Percentiles rank a stretch among this genome's conserved stretches.
These are phyloP conservation scores for Pseudomyrmex pallidus DNA, from an alignment of 1,140 invertebrate genomes.

Conservation along the genomic window DNA sequence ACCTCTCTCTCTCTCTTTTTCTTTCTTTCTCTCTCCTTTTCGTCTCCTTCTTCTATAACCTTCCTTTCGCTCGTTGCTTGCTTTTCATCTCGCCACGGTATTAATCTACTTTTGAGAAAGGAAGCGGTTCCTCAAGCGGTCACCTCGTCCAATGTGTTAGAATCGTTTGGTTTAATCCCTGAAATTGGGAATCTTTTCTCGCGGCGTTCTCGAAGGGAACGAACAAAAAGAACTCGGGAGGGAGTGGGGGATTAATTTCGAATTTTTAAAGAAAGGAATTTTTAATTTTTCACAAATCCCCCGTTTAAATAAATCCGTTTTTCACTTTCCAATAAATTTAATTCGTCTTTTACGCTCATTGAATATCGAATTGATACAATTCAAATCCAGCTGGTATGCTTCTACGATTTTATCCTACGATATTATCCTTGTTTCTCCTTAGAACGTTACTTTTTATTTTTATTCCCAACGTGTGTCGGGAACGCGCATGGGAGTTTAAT, in stretches of 20 bases:
- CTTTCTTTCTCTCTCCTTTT: neutral
- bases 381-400: neutral
- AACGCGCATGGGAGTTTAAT: conserved; percentile 36
- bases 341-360: neutral
- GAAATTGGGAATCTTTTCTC: conserved; percentile 45
- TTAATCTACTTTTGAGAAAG: conserved; percentile 65
- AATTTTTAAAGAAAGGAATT: neutral
- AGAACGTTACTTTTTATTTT: neutral
- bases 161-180: conserved; percentile 52
- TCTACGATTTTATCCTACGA: neutral
- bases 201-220: too few relatives aligned
- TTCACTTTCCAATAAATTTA: neutral
- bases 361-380: neutral
- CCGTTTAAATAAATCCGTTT: neutral
- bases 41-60: neutral
- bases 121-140: neutral
- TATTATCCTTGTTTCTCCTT: neutral
- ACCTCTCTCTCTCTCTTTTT: conserved; percentile 34
- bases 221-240: neutral
- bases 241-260: neutral
- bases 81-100: conserved; percentile 73
- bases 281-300: too few relatives aligned
- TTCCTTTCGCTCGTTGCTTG: conserved; percentile 56
- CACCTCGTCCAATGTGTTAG: conserved; percentile 6
- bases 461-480: neutral